phyloP scores from a whole-genome alignment of 2,797 vertebrate species.

The Todus mexicanus region DNA sequence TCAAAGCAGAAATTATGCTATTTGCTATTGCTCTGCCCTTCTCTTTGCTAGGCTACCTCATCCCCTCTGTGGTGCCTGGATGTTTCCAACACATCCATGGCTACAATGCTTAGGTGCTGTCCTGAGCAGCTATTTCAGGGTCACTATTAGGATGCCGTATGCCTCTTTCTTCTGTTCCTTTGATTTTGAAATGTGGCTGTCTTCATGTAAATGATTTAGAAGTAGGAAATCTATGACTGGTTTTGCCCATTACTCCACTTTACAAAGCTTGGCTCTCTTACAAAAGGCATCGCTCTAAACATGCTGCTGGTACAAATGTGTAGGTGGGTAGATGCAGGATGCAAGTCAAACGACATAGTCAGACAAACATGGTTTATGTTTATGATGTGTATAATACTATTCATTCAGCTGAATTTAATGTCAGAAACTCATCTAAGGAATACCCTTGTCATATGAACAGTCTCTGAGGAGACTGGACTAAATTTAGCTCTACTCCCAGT shows the following conservation, averaged over 20 bases:
- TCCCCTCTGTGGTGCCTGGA: neutral
- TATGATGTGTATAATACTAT: neutral
- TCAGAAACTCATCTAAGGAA: neutral
- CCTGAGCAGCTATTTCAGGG: neutral
- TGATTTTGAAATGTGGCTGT: neutral
- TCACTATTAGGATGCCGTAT: neutral
- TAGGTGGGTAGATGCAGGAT: neutral
- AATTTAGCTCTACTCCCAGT: neutral
- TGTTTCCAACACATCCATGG: neutral
- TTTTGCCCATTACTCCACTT: neutral
- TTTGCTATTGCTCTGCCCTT: neutral
- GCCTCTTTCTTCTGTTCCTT: conserved; percentile 1
- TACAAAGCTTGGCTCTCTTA: neutral
- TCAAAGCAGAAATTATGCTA: neutral
- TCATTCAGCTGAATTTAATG: neutral
- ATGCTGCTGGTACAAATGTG: neutral
- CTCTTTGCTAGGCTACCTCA: neutral
- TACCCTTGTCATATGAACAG: neutral
- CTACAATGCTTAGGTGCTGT: neutral
- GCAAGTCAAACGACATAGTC: neutral
- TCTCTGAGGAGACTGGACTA: neutral
- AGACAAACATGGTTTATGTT: neutral
- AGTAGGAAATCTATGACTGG: neutral
- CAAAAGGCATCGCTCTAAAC: neutral
- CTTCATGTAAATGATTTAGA: neutral